Base-by-base conservation (phyloP, 2,113 vertebrate species). In the Ammospiza nelsoni region DNA sequence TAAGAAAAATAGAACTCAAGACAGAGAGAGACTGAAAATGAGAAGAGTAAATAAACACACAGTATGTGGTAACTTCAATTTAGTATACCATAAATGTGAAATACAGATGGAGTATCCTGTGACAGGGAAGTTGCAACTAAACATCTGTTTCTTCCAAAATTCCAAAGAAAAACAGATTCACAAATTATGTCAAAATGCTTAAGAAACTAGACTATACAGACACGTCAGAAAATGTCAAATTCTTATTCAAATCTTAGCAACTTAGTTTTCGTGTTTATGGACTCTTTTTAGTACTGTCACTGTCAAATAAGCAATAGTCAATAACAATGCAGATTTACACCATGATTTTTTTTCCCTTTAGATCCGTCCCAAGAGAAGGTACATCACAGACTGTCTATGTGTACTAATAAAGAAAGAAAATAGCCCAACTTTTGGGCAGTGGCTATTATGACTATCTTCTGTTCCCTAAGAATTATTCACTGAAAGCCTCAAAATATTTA, bases 331-430 rank as follows among this genome's bases (percentile, higher is more conserved):
- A 46, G 35, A 43, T 43, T 77, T 81, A 14, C 27, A 62, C 17
- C 16, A 46, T 3, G 4, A 48, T 19, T 5, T 23, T 55, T 79
- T 79, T 62, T 58, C 18, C 11, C 31, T 74, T 80, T 52, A 31
- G 35, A 80, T 78, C 11, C 1, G 0, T 80, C 28, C 59, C 28
- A 48, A 48, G 20, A 75, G 65, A 33, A 87, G n/a, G 9, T 44
- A 15, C 0, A 0, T 44, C 24, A 39, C 16, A n/a, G 12, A 1
- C 20, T 44, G 9, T 43, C 35, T 48, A 31, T 2, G 2, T 8
- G 4, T 15, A 4, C 62, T 71, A 35, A 52, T 25, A 71, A 62
- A 89, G 22, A 77, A 39, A 8, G 11, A 2, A 14, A 80, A 31
- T 58, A 72, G 21, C 18, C 8, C 15, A 15, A 41, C 12, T 84